phyloP scores from a whole-genome alignment of 1,140 invertebrate genomes.

The Radopholus similis region DNA sequence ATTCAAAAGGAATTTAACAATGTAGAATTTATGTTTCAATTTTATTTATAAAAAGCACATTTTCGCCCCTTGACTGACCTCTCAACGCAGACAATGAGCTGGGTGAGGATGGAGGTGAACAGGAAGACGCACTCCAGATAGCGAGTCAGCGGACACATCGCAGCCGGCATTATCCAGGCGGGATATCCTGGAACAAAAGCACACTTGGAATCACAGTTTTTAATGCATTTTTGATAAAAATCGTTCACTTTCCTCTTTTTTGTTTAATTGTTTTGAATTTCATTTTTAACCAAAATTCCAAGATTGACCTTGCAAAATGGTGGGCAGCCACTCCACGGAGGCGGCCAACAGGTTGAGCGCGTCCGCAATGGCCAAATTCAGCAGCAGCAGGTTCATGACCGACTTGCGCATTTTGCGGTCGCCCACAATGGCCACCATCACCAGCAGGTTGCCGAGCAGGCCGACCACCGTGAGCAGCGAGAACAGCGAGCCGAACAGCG shows the following conservation, averaged over 20 bases:
- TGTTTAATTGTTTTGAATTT: too few relatives aligned
- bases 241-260: too few relatives aligned
- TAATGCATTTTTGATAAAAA: too few relatives aligned
- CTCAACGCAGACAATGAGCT: slow-evolving; percentile 55
- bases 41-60: background rate
- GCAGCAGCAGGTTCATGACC: slow-evolving; percentile 53
- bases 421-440: slow-evolving; percentile 39
- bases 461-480: slow-evolving; percentile 33
- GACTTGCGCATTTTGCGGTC: slow-evolving; percentile 43
- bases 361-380: slow-evolving; percentile 47
- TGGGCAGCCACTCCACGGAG: slow-evolving; percentile 46
- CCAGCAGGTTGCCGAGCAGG: slow-evolving; percentile 38
- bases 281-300: too few relatives aligned
- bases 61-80: slow-evolving; percentile 30
- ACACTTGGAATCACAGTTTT: too few relatives aligned
- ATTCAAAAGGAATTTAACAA: background rate
- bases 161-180: slow-evolving; percentile 40
- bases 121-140: slow-evolving; percentile 58
- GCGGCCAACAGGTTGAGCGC: slow-evolving; percentile 35
- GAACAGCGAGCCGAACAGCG: slow-evolving; percentile 34
- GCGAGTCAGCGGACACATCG: slow-evolving; percentile 50
- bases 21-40: background rate
- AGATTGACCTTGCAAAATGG: slow-evolving; percentile 42
- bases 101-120: slow-evolving; percentile 56
- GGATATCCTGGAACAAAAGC: too few relatives aligned